phyloP scores from a whole-genome alignment of 2,888 invertebrate species.

The Dendrolimus houi region DNA sequence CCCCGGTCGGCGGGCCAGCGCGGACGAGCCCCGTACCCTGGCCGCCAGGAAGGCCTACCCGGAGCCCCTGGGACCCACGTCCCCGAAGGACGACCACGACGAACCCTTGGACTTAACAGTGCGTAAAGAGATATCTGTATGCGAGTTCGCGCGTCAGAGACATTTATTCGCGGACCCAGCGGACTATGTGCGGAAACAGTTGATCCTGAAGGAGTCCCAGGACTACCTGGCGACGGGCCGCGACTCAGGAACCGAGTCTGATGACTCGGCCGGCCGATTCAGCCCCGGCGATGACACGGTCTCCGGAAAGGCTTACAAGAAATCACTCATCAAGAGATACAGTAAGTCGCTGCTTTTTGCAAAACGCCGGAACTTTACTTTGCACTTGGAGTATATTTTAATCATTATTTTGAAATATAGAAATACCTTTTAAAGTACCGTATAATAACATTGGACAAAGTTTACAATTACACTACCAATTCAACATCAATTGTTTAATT shows the following conservation, averaged over 20 bases:
- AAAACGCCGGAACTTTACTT: neutral
- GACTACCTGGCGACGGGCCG: conserved; percentile 69
- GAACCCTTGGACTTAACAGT: conserved; percentile 89
- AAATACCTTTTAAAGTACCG: too few species aligned
- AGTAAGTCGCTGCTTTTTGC: conserved; percentile 80
- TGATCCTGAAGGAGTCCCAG: conserved; percentile 68
- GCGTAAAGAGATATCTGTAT: conserved; percentile 65
- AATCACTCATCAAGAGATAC: conserved; percentile 94
- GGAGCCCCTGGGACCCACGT: conserved; percentile 28
- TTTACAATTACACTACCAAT: too few species aligned
- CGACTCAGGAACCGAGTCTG: conserved; percentile 87
- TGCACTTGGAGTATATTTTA: neutral
- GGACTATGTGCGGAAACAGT: conserved; percentile 66
- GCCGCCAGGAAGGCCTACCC: conserved; percentile 73
- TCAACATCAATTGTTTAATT: too few species aligned
- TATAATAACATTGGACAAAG: too few species aligned
- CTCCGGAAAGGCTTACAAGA: conserved; percentile 86
- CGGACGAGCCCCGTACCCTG: conserved; percentile 65
- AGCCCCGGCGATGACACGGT: conserved; percentile 75
- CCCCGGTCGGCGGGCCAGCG: conserved; percentile 51
- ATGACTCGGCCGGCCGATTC: conserved; percentile 85
- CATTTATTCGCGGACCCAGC: conserved; percentile 67
- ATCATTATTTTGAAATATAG: too few species aligned
- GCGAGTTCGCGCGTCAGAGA: conserved; percentile 67
- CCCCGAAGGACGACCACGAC: conserved; percentile 34